Percentiles rank a stretch among this genome's conserved stretches.
phyloP scores from a whole-genome alignment of 2,797 vertebrate species.

The Chrosomus eos region DNA sequence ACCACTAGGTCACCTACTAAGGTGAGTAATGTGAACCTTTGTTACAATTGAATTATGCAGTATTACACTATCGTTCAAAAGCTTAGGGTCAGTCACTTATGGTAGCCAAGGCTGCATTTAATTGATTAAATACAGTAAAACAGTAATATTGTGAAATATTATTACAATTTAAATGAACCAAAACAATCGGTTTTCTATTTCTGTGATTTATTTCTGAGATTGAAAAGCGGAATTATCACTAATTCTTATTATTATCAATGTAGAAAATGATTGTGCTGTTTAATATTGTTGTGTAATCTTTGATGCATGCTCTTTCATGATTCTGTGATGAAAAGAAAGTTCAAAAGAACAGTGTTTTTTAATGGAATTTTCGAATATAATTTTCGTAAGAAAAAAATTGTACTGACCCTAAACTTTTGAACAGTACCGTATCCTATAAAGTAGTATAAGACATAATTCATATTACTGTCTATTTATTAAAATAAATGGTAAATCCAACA shows the following conservation, averaged over 20 bases:
- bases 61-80: neutral
- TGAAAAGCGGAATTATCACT: neutral
- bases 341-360: neutral
- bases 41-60: neutral
- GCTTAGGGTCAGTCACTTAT: neutral
- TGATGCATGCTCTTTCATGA: neutral
- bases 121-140: neutral
- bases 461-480: neutral
- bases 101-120: neutral
- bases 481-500: constrained; percentile 5
- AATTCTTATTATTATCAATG: neutral
- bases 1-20: constrained; percentile 79
- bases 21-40: constrained; percentile 68
- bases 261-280: neutral
- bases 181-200: neutral
- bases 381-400: no score
- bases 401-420: neutral
- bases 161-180: neutral
- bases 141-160: neutral
- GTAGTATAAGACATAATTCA: neutral
- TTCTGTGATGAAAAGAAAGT: neutral
- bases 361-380: no score
- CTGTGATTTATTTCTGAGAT: neutral
- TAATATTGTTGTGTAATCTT: neutral
- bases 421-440: neutral